A percentile compares a stretch with the other conserved stretches of the same genome.
These are phyloP conservation scores for Hylia prasina DNA, from an alignment of 2,113 vertebrate genomes.

Conservation along the genomic window DNA sequence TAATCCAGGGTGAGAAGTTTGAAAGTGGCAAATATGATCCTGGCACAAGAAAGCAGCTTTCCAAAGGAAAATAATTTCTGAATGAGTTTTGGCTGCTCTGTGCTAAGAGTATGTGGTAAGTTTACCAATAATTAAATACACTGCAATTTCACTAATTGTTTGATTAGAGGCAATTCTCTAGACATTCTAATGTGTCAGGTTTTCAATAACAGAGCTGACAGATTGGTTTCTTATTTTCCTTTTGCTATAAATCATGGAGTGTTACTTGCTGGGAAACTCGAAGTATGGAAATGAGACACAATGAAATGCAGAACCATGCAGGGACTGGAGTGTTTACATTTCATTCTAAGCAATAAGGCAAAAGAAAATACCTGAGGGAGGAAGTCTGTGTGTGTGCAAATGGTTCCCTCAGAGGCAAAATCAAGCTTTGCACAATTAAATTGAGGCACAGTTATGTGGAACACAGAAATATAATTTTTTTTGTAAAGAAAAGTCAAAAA, in stretches of 20 bases:
- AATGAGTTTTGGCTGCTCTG: background rate
- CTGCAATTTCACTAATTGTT: constrained; percentile 6
- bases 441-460: background rate
- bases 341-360: background rate
- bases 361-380: background rate
- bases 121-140: constrained; percentile 9
- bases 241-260: background rate
- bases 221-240: background rate
- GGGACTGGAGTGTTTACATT: background rate
- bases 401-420: background rate
- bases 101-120: background rate
- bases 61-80: background rate
- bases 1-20: background rate
- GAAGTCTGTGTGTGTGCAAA: background rate
- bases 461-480: background rate
- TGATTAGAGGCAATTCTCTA: constrained; percentile 4
- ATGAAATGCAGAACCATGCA: background rate
- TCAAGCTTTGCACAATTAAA: background rate
- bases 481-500: background rate
- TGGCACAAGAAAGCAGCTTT: background rate
- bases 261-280: background rate
- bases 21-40: background rate
- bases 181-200: background rate
- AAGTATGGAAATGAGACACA: background rate
- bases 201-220: background rate